These are phyloP conservation scores for Desmophyllum pertusum DNA, from an alignment of 92 coral and sea anemone genomes.

Conservation along the genomic window DNA sequence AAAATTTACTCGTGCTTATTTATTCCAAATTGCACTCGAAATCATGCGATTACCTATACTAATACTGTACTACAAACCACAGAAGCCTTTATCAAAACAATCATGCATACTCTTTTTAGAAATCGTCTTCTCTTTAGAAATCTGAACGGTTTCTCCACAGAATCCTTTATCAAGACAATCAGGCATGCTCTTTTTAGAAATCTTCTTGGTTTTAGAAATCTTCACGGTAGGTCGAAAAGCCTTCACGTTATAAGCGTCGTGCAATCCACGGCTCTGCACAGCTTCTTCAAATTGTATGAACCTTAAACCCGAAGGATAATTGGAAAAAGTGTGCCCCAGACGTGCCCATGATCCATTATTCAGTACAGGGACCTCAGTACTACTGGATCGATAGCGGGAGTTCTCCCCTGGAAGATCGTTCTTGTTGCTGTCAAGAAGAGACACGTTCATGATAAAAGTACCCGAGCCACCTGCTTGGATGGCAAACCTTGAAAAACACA, in stretches of 20 bases:
- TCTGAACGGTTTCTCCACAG: too few relatives aligned
- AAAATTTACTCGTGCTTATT: too few relatives aligned
- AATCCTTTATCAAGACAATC: too few relatives aligned
- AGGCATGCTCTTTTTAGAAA: too few relatives aligned
- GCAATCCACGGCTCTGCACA: background rate
- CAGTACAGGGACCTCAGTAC: too few relatives aligned
- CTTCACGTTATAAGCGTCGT: background rate
- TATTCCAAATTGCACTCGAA: too few relatives aligned
- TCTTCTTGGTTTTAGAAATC: background rate
- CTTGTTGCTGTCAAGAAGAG: constrained; percentile 16
- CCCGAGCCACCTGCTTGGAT: background rate
- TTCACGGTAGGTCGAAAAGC: background rate
- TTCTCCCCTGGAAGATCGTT: constrained; percentile 15
- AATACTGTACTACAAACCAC: too few relatives aligned
- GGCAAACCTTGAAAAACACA: constrained; percentile 1
- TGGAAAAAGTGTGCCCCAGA: background rate
- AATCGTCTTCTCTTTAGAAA: too few relatives aligned
- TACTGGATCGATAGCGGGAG: too few relatives aligned
- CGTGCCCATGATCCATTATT: background rate
- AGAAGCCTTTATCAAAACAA: too few relatives aligned
- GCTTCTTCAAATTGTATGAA: constrained; percentile 28
- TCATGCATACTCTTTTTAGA: too few relatives aligned
- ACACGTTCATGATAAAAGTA: constrained; percentile 9
- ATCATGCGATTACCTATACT: too few relatives aligned
- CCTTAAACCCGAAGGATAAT: constrained; percentile 18